These are phyloP conservation scores for Bombus pascuorum DNA, from an alignment of 1,140 invertebrate species.

Conservation along the genomic window DNA sequence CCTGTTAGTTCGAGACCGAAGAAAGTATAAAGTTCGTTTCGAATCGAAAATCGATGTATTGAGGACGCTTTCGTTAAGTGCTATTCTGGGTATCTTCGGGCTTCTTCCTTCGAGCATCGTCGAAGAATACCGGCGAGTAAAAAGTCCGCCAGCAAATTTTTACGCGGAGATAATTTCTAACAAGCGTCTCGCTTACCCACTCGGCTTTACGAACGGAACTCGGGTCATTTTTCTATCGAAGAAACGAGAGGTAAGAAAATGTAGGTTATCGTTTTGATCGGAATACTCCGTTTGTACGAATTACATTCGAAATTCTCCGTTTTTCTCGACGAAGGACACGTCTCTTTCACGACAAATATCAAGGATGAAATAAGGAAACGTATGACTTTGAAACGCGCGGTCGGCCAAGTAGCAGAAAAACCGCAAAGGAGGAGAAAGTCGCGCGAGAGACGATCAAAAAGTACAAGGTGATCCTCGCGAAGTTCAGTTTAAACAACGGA, in stretches of 20 bases:
- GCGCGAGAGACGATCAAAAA: too few relatives aligned
- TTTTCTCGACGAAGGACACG: background rate
- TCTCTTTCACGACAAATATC: background rate
- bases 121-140: background rate
- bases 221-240: background rate
- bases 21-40: constrained; percentile 51
- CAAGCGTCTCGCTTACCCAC: background rate
- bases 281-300: background rate
- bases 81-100: constrained; percentile 36
- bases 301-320: background rate
- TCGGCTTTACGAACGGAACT: background rate
- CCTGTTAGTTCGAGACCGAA: background rate
- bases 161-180: constrained; percentile 5
- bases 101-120: constrained; percentile 19
- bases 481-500: too few relatives aligned
- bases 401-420: background rate
- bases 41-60: constrained; percentile 52
- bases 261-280: background rate
- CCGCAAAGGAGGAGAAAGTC: background rate
- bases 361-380: constrained; percentile 12
- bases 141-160: constrained; percentile 25
- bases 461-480: background rate
- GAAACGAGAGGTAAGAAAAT: background rate
- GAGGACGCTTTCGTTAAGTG: constrained; percentile 45
- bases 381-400: constrained; percentile 3